Evolutionary conservation across 2,113 vertebrate genomes (phyloP).

Genomic region (Myrmophylax atrothorax): DNA sequence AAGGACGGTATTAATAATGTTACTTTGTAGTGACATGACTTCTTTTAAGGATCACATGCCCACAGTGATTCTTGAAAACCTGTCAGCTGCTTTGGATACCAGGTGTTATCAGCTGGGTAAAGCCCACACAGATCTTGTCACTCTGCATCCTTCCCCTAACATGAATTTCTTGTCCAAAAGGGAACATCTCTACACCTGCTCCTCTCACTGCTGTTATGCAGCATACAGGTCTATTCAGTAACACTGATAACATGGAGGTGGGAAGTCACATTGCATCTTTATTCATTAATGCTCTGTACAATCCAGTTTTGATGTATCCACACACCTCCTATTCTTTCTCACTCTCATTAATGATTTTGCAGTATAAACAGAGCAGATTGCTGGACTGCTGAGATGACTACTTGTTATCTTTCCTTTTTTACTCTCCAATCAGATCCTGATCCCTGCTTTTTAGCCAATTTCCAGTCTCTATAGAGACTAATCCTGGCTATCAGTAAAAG

Average conservation of each 20-base stretch:
- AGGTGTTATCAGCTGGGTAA: not conserved
- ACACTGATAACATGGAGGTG: not conserved
- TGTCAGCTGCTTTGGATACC: not conserved
- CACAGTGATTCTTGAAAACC: not conserved
- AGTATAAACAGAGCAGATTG: not conserved
- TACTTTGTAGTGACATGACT: not conserved
- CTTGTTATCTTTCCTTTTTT: not conserved
- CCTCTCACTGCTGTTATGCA: not conserved
- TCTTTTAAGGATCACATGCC: not conserved
- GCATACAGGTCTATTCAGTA: not conserved
- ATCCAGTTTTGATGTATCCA: not conserved
- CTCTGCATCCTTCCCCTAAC: not conserved
- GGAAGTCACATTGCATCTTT: not conserved
- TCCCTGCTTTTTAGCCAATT: not conserved
- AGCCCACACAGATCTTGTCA: not conserved
- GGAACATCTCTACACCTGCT: not conserved
- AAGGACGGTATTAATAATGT: not conserved
- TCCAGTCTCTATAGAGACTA: not conserved
- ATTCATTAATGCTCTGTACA: not conserved
- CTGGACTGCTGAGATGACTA: not conserved
- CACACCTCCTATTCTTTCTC: not conserved
- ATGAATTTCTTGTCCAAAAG: not conserved
- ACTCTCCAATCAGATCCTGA: not conserved
- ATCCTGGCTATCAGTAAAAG: not conserved
- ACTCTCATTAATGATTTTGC: not conserved